These are phyloP conservation scores for Chaenodraco wilsoni DNA, from an alignment of 2,797 vertebrate species.

Conservation along the genomic window DNA sequence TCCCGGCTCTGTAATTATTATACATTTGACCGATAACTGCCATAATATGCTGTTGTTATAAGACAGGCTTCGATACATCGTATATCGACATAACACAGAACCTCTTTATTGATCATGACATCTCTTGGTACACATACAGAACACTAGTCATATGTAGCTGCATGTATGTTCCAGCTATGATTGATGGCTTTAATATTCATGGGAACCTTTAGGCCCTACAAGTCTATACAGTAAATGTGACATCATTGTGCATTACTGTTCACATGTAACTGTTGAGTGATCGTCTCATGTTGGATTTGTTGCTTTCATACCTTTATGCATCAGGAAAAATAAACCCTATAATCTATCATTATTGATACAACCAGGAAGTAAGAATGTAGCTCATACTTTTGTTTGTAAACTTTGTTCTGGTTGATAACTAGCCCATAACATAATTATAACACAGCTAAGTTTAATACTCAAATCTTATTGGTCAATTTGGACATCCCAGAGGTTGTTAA, in stretches of 20 bases:
- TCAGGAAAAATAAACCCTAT: slow-evolving; percentile 5
- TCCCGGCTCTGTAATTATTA: no score
- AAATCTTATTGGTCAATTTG: no score
- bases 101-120: not conserved
- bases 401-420: not conserved
- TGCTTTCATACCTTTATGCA: not conserved
- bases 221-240: not conserved
- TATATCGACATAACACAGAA: not conserved
- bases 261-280: not conserved
- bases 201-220: slow-evolving; percentile 8
- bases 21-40: no score
- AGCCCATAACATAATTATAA: no score
- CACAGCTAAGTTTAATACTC: no score
- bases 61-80: not conserved
- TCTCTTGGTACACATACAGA: not conserved
- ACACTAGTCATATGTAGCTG: not conserved
- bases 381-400: not conserved
- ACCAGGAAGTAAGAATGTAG: not conserved
- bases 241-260: slow-evolving; percentile 15
- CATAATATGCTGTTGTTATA: not conserved
- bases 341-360: not conserved
- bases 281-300: slow-evolving; percentile 12
- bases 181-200: slow-evolving; percentile 51
- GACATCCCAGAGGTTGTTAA: no score
- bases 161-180: slow-evolving; percentile 22